Percentiles rank a stretch among this genome's conserved stretches.
Evolutionary conservation across 2,888 invertebrate genomes (phyloP).

Genomic region (Torymus aiolomorphi): DNA sequence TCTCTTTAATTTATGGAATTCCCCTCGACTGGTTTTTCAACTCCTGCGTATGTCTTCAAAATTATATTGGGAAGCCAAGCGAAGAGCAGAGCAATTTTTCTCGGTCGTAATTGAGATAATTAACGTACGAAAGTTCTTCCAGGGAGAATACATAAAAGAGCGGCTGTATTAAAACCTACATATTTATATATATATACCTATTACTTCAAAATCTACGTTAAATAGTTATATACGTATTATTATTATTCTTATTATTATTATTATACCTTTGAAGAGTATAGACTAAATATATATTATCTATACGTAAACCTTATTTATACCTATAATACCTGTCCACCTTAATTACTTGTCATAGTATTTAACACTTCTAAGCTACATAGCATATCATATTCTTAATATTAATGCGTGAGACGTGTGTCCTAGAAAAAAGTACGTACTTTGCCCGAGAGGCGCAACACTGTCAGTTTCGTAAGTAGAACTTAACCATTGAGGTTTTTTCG

Average conservation of each 20-base stretch:
- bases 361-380: conserved; percentile 73
- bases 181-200: conserved; percentile 69
- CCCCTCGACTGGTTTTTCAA: background rate
- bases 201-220: conserved; percentile 64
- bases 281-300: conserved; percentile 69
- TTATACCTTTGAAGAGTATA: conserved; percentile 72
- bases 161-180: conserved; percentile 71
- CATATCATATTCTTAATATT: conserved; percentile 71
- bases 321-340: conserved; percentile 61
- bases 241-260: conserved; percentile 64
- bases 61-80: background rate
- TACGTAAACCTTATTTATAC: conserved; percentile 71
- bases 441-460: conserved; percentile 74
- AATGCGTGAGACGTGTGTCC: conserved; percentile 75
- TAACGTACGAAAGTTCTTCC: conserved; percentile 62
- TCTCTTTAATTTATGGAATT: too few species aligned
- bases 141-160: conserved; percentile 68
- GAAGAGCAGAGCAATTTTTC: too few species aligned
- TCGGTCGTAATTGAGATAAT: conserved; percentile 16
- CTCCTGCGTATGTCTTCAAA: background rate
- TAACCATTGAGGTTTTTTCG: conserved; percentile 70
- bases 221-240: conserved; percentile 56
- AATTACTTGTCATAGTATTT: conserved; percentile 72
- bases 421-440: conserved; percentile 74
- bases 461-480: conserved; percentile 75